phyloP scores from a whole-genome alignment of 1,140 invertebrate genomes.

The Globodera rostochiensis region DNA sequence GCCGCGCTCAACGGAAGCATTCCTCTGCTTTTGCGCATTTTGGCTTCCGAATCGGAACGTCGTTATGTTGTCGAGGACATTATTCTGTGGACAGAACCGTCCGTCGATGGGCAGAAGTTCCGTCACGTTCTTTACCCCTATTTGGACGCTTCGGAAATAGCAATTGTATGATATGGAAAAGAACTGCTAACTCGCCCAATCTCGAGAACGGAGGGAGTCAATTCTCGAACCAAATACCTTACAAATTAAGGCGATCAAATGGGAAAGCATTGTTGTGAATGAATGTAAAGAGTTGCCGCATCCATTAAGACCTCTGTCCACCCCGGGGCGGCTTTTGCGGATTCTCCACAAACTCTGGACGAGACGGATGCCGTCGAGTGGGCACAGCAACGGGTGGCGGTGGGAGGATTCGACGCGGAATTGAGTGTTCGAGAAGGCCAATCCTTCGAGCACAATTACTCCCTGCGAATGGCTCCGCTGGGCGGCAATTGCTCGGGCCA shows the following conservation, averaged over 20 bases:
- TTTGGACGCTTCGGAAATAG: slow-evolving; percentile 12
- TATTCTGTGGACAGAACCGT: slow-evolving; percentile 4
- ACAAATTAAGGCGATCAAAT: too few species aligned
- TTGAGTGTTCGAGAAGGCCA: slow-evolving; percentile 8
- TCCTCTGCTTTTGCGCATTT: slow-evolving; percentile 17
- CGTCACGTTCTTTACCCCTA: slow-evolving; percentile 3
- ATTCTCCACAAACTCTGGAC: not conserved
- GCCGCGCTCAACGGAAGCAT: slow-evolving; percentile 10
- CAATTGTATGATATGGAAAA: slow-evolving; percentile 1
- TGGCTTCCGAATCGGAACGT: not conserved
- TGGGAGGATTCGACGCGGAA: slow-evolving; percentile 1
- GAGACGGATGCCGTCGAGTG: slow-evolving; percentile 10
- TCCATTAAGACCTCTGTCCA: not conserved
- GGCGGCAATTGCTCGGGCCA: not conserved
- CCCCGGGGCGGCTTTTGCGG: not conserved
- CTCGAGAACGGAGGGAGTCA: too few species aligned
- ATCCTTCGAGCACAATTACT: slow-evolving; percentile 9
- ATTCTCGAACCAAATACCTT: too few species aligned
- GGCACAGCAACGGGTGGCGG: slow-evolving; percentile 12
- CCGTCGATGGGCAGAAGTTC: not conserved
- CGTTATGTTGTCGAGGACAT: not conserved
- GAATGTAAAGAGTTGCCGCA: too few species aligned
- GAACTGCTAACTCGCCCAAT: not conserved
- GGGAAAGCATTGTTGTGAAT: too few species aligned
- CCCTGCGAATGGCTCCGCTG: slow-evolving; percentile 4